A percentile compares a stretch with the other conserved stretches of the same genome.
Evolutionary conservation across 2,113 vertebrate genomes (phyloP).

Genomic region (Hiodon tergisus): DNA sequence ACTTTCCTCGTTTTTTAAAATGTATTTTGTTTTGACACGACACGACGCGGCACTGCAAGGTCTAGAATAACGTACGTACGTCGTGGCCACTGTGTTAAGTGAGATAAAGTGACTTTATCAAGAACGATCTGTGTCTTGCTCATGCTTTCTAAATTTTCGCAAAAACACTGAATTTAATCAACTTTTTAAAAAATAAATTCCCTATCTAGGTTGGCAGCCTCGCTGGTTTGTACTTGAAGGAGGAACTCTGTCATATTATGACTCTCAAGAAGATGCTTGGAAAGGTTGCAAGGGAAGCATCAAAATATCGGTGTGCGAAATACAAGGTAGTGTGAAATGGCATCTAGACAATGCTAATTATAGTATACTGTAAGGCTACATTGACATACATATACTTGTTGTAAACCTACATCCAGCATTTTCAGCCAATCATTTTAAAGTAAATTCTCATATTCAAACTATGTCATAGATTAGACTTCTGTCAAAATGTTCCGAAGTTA

Average conservation of each 20-base stretch:
- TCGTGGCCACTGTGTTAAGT: background rate
- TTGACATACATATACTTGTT: no score
- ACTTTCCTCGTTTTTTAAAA: no score
- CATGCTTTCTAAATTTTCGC: background rate
- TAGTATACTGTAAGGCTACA: no score
- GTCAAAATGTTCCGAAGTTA: background rate
- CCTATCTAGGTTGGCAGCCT: constrained; percentile 87
- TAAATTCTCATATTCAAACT: no score
- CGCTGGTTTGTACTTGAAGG: constrained; percentile 95
- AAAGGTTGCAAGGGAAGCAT: constrained; percentile 98
- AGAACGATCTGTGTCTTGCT: background rate
- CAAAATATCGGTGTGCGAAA: constrained; percentile 96
- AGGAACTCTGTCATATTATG: constrained; percentile 91
- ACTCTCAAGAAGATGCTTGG: constrained; percentile 94
- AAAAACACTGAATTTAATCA: background rate
- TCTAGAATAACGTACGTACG: background rate
- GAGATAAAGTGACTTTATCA: background rate
- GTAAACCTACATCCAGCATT: no score
- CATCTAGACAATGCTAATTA: no score
- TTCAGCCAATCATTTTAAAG: no score
- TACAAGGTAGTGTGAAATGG: constrained; percentile 73
- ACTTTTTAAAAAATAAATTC: constrained; percentile 27
- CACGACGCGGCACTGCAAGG: background rate
- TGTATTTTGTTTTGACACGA: background rate
- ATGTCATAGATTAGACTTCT: background rate